These are phyloP conservation scores for Heliconius hewitsoni DNA, from an alignment of 1,140 invertebrate genomes.

Conservation along the genomic window DNA sequence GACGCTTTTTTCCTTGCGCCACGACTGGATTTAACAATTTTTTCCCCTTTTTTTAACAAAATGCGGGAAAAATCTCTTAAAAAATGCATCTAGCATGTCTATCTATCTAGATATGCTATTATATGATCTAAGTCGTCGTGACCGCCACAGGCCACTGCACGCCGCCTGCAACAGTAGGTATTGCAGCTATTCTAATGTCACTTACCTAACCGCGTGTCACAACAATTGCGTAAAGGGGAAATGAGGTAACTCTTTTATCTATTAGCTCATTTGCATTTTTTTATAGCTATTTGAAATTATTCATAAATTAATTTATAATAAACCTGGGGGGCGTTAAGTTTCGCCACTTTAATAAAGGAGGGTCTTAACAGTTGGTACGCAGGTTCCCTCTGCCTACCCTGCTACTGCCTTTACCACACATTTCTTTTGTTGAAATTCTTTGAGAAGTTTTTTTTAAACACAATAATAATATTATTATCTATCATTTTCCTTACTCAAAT, in stretches of 20 bases:
- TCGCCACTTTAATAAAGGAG: background rate
- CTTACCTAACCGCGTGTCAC: conserved; percentile 6
- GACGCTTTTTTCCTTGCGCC: too few relatives aligned
- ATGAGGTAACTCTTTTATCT: background rate
- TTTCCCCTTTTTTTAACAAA: too few relatives aligned
- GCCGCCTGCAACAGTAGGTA: background rate
- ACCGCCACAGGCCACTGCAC: background rate
- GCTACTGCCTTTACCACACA: background rate
- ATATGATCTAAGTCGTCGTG: background rate
- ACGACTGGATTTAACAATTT: too few relatives aligned
- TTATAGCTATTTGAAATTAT: too few relatives aligned
- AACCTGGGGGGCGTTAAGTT: too few relatives aligned
- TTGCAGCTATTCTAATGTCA: conserved; percentile 3
- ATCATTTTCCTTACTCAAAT: too few relatives aligned
- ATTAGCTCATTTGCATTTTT: background rate
- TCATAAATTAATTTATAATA: too few relatives aligned
- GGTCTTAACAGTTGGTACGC: background rate
- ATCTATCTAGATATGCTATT: background rate
- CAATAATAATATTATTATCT: background rate
- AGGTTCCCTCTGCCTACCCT: background rate
- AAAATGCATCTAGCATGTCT: background rate
- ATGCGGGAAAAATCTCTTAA: background rate
- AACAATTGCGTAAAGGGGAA: background rate
- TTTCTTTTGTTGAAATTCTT: background rate
- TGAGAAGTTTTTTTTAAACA: background rate